Base-by-base conservation (phyloP, 2,797 vertebrate genomes). In the Tolypeutes matacus region DNA sequence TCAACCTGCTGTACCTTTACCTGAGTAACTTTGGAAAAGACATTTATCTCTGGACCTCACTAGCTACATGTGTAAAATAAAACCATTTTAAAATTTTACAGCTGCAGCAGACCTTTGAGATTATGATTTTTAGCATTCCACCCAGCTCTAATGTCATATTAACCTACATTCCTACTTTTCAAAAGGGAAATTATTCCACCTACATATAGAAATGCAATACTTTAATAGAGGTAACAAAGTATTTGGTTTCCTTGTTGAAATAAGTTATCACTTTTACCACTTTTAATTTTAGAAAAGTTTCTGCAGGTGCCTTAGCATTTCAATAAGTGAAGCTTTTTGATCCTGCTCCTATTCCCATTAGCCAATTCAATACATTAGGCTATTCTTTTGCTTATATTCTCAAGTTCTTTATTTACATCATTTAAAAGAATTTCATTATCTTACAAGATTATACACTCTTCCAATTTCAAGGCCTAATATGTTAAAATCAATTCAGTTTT, bases 401-500 rank as follows among this genome's bases (percentile, higher is more conserved):
- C n/a, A 70, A 75, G 75, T 65, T 90, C 34, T 88, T 82, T 83
- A 76, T 89, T 83, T 93, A 56, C 31, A 18, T 53, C 42, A 92
- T 46, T 58, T 53, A 75, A 94, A 86, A 75, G 31, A 87, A 51
- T 69, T 65, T 80, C 69, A 65, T 76, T 58, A 78, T 67, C 82
- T 51, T 89, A 70, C 51, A 83, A 76, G 94, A 83, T 49, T 90
- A 85, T 0, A 73, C 29, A 84, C 14, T 80, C 62, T 93, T 84
- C 31, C 36, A 67, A 91, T 34, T 62, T 93, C 62, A 80, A 91
- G 76, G 39, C n/a, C 11, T 94, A 91, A 83, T 93, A 31, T 80
- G 76, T 92, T 94, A 83, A 92, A 95, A 95, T 94, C 62, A 90
- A 72, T 89, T 96, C 82, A 56, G 11, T 67, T 73, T 93, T 95